Base-by-base conservation (phyloP, 2,113 vertebrate genomes). In the Burhinus oedicnemus region DNA sequence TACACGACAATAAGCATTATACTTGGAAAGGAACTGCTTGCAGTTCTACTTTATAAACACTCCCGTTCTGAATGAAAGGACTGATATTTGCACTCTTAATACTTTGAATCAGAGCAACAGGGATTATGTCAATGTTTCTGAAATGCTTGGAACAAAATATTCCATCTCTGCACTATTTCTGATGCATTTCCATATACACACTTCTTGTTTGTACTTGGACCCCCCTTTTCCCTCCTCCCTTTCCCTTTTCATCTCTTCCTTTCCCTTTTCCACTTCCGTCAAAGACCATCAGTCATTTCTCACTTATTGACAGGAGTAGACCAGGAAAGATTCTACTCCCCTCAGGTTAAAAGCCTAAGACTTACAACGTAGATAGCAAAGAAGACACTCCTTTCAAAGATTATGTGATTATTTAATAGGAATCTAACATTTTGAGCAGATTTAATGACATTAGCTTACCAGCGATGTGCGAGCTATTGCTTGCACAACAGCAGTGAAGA, bases 401-500 rank as follows among this genome's bases (percentile, higher is more conserved):
- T 25, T 20, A 38, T 15, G 20, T 21, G 51, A 83, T 30, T 47
- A 40, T 17, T 74, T 16, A 61, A 69, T 3, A 77, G 70, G 49
- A 57, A 83, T 83, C 87, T n/a, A 92, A 61, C 66, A 51, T 80
- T 91, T 4, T 2, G 7, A 65, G 70, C 32, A 74, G 65, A 47
- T 80, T 64, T 52, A 34, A 34, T 32, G 36, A 32, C 26, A 14
- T 55, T 47, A 45, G 66, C 98, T 97, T 99, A 99, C 99, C 99
- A 99, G 96, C 80, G 99, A 99, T 0, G 98, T 98, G 65, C 93
- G 98, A 90, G 98, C 98, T 97, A 99, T 99, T 22, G 99, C 98
- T 57, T 98, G 98, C 42, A 99, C 98, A 89, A 99, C 98, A 1
- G 99, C 99, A 29, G 84, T 96, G 80, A 99, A 99, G 82, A 99